A percentile compares a stretch with the other conserved stretches of the same genome.
These are phyloP conservation scores for Gadopsis bispinosus DNA, from an alignment of 2,797 vertebrate species.

Conservation along the genomic window DNA sequence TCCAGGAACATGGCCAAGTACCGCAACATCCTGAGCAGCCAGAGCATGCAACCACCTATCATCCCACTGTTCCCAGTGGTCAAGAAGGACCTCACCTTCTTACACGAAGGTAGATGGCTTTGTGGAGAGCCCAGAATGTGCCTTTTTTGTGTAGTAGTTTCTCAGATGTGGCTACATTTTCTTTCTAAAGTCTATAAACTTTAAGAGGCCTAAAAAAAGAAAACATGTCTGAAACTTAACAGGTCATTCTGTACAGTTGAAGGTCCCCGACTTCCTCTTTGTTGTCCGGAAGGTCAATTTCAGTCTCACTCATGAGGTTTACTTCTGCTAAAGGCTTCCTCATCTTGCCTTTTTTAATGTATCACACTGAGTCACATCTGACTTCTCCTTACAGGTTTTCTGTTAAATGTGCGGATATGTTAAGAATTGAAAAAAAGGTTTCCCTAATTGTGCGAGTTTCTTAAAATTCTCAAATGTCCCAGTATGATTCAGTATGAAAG, in stretches of 20 bases:
- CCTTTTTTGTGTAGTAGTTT: not conserved
- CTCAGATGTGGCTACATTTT: not conserved
- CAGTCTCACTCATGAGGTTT: slow-evolving; percentile 35
- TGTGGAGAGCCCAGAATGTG: not conserved
- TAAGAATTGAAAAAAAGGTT: slow-evolving; percentile 19
- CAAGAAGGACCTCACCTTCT: slow-evolving; percentile 99
- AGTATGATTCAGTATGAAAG: slow-evolving; percentile 10
- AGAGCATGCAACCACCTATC: slow-evolving; percentile 97
- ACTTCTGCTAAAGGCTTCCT: slow-evolving; percentile 67
- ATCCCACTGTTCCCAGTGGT: slow-evolving; percentile 97
- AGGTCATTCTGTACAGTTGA: slow-evolving; percentile 5
- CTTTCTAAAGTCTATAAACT: not conserved
- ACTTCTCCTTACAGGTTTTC: slow-evolving; percentile 40
- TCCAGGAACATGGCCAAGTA: slow-evolving; percentile 99
- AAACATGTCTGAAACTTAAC: slow-evolving; percentile 5
- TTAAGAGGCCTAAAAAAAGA: not conserved
- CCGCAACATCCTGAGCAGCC: slow-evolving; percentile 96
- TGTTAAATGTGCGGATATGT: not conserved
- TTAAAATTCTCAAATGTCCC: slow-evolving; percentile 6
- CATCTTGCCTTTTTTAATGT: slow-evolving; percentile 20
- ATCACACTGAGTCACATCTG: slow-evolving; percentile 6
- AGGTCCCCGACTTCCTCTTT: slow-evolving; percentile 35
- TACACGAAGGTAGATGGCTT: slow-evolving; percentile 91
- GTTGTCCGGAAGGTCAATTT: slow-evolving; percentile 23
- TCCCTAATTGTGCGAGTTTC: slow-evolving; percentile 36